A percentile compares a stretch with the other conserved stretches of the same genome.
Conservation (phyloP, 2,888 invertebrate species). For the Hypena proboscidalis region DNA sequence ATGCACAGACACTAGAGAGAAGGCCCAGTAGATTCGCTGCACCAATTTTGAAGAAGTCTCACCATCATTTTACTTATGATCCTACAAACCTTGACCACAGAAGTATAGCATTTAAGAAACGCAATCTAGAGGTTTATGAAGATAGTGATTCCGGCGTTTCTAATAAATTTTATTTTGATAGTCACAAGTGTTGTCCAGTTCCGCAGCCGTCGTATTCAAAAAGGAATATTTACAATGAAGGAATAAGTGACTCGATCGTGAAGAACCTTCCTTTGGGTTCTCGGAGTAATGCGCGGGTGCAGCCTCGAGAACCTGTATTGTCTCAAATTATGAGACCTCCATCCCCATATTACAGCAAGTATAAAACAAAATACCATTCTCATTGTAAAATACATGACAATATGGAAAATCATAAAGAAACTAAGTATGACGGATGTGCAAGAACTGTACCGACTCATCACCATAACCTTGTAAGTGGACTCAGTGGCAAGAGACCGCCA, state of each 20-base stretch:
- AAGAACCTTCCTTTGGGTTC: conserved; percentile 21
- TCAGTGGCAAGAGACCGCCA: conserved; percentile 15
- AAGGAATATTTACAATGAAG: conserved; percentile 66
- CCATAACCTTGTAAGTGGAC: not conserved
- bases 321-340: conserved; percentile 15
- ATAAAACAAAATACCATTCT: conserved; percentile 60
- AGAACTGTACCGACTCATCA: not conserved
- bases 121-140: too few species aligned
- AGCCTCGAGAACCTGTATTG: too few species aligned
- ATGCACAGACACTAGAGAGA: conserved; percentile 14
- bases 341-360: conserved; percentile 56
- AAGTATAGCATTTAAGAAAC: too few species aligned
- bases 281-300: not conserved
- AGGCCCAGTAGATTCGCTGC: conserved; percentile 23
- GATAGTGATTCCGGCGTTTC: too few species aligned
- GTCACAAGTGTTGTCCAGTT: too few species aligned
- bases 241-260: conserved; percentile 56
- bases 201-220: conserved; percentile 21
- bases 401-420: not conserved
- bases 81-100: too few species aligned
- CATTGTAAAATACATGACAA: conserved; percentile 43
- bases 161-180: too few species aligned
- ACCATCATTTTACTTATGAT: too few species aligned
- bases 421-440: not conserved
- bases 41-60: too few species aligned